Evolutionary conservation across 2,113 vertebrate species (phyloP).

Genomic region (Tychaedon coryphoeus): DNA sequence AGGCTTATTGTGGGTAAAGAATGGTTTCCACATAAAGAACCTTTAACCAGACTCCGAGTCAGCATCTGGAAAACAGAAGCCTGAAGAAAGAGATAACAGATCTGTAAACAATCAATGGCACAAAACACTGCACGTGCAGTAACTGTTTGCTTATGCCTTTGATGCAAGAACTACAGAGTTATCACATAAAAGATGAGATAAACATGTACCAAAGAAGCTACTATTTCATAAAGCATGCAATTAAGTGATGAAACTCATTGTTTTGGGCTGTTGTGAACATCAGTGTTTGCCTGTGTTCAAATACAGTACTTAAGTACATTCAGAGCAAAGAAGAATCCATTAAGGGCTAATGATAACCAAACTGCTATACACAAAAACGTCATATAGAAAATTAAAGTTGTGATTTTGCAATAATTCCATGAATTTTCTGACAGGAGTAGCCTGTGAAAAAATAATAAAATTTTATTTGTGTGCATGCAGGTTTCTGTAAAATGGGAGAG

Average conservation of each 20-base stretch:
- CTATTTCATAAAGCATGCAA: not conserved
- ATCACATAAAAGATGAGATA: not conserved
- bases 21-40: not conserved
- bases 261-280: not conserved
- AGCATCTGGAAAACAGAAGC: not conserved
- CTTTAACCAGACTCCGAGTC: not conserved
- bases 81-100: not conserved
- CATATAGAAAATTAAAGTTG: not conserved
- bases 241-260: not conserved
- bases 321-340: not conserved
- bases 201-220: not conserved
- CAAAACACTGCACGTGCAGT: not conserved
- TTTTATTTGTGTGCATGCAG: not conserved
- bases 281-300: not conserved
- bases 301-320: not conserved
- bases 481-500: not conserved
- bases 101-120: not conserved
- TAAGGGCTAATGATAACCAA: not conserved
- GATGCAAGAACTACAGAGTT: not conserved
- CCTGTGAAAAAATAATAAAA: not conserved
- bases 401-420: not conserved
- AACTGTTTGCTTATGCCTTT: not conserved
- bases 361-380: not conserved
- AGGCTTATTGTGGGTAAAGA: not conserved
- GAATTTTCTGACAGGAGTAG: not conserved